Base-by-base conservation (phyloP, 2,797 vertebrate genomes). In the Poecilia gillii region DNA sequence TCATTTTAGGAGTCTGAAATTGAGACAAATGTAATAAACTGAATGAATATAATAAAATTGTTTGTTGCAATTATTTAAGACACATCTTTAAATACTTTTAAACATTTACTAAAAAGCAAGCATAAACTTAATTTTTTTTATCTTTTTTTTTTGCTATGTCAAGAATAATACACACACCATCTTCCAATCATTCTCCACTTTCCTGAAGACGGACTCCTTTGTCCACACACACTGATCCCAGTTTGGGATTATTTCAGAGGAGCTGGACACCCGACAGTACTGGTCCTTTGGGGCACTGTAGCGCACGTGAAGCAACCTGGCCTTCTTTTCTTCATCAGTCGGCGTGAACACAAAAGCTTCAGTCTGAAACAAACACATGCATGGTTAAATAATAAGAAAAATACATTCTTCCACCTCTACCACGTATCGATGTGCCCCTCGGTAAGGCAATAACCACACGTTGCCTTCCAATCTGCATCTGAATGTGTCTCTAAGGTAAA, bases 111-210 rank as follows among this genome's bases (percentile, higher is more conserved):
- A 33, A 64, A 64, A 36, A 62, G 5, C 31, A 62, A 62, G 28
- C 14, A 62, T 36, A 36, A 20, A 3, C 4, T 31, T 5, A n/a
- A 13, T 31, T 6, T 28, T 59, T 18, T 36, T 20, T 2, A 8
- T 36, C 5, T 33, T 11, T 57, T 57, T 66, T 39, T 66, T 39
- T 9, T 66, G 6, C 45, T 41, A 49, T 33, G 77, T 66, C 51
- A 8, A 43, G 0, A 25, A 12, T 16, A 75, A 85, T 59, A 79
- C 77, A 75, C 93, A 0, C 95, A 99, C 98, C 98, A 97, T 99
- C 87, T 98, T 94, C 98, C 99, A 99, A 87, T 99, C 98, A 5
- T 85, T 89, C 91, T 99, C 98, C 87, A 97, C 93, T 91, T 99
- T 99, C 85, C 97, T 97, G 94, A 96, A 96, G 33, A 99, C 66